Conservation (phyloP, 2,797 vertebrate species). For the Todus mexicanus region DNA sequence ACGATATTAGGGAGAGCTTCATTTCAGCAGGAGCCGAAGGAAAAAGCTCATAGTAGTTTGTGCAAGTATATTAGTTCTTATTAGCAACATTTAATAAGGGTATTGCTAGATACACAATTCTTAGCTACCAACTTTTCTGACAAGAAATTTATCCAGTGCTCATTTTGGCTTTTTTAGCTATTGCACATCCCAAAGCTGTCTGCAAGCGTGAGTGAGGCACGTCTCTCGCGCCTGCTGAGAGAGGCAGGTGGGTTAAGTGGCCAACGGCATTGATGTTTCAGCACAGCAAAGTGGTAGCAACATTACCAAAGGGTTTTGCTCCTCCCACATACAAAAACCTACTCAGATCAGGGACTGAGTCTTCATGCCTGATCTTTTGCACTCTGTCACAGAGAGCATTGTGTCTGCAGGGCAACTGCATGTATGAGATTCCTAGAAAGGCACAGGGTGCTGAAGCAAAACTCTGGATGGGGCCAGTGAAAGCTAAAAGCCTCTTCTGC, state of each 20-base stretch:
- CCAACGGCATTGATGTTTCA: background rate
- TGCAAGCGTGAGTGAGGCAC: background rate
- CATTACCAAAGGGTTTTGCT: background rate
- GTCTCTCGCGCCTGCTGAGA: background rate
- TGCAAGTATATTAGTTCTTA: background rate
- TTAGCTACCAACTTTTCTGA: background rate
- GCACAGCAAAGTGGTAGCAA: background rate
- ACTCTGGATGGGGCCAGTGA: background rate
- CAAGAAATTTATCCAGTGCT: background rate
- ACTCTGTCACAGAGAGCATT: background rate
- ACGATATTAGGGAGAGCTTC: background rate
- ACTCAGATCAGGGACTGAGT: background rate
- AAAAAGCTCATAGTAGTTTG: background rate
- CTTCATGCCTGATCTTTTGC: background rate
- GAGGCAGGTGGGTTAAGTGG: background rate
- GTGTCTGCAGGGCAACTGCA: background rate
- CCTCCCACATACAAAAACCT: background rate
- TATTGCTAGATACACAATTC: background rate
- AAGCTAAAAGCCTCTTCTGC: background rate
- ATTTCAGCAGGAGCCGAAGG: background rate
- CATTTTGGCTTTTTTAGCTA: background rate
- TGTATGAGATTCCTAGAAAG: conserved; percentile 27
- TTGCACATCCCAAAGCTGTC: background rate
- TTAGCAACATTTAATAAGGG: background rate
- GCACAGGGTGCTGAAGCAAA: background rate